Evolutionary conservation across 2,113 vertebrate genomes (phyloP), one percentile per base, ranked within the genome.

Genomic region (Rhinogobius similis): DNA sequence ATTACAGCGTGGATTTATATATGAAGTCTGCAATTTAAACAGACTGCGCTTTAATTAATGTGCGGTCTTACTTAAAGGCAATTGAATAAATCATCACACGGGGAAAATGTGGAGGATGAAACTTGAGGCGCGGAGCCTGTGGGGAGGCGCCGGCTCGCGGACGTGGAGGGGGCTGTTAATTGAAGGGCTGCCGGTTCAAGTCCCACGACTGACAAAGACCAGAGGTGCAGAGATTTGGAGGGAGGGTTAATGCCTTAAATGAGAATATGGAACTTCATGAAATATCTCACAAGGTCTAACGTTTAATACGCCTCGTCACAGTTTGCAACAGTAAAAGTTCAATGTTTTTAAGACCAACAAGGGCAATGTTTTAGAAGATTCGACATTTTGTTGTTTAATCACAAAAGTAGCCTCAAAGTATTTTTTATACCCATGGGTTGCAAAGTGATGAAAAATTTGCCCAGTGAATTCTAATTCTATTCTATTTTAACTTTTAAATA

Each of bases 31-130:
- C 76, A 90, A 93, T 92, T 92, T 87, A 87, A 90, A 92, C 88
- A 80, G 81, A 90, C 86, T 88, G 85, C 68, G 76, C 90, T 93
- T 93, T 92, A 92, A 94, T 93, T 92, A 93, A 93, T 93, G 85
- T 86, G 79, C 87, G 85, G 81, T 86, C 87, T 92, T 92, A 92
- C 89, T 92, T 92, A 87, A 92, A 92, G 86, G 86, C 87, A 90
- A 92, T 92, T 92, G 91, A 90, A 91, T 87, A 91, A 90, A 91
- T 90, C 80, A 90, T 91, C 89, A 84, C 78, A 76, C 56, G 65
- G 65, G 10, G 41, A 71, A 81, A 55, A 68, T 26, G 43, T 18
- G 68, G n/a, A 53, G 77, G 79, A 66, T 76, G 82, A 85, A 78
- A 79, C 76, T 83, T 82, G 48, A 65, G 52, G 79, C 32, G 72